A percentile compares a stretch with the other conserved stretches of the same genome.
Evolutionary conservation across 2,797 vertebrate genomes (phyloP).

Genomic region (Thamnophis elegans): DNA sequence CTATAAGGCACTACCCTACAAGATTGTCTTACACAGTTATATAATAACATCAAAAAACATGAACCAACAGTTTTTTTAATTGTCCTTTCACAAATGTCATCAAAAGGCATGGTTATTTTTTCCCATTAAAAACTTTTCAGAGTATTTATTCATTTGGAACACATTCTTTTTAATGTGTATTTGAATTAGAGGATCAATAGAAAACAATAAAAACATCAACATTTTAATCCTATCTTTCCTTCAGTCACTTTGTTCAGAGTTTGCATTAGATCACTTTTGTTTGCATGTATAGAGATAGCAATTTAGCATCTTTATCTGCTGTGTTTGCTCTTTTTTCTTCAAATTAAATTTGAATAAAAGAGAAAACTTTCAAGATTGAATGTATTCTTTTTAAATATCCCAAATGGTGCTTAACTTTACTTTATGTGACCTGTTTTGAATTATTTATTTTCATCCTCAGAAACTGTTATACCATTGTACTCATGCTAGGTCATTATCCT

Average conservation of each 20-base stretch:
- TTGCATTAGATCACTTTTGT: constrained; percentile 45
- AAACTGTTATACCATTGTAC: neutral
- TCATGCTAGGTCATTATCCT: neutral
- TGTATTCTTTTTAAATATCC: constrained; percentile 4
- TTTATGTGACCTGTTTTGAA: neutral
- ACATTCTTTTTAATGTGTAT: constrained; percentile 57
- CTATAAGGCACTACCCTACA: neutral
- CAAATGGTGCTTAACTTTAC: constrained; percentile 17
- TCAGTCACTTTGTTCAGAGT: constrained; percentile 35
- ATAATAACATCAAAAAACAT: neutral
- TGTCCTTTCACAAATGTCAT: constrained; percentile 37
- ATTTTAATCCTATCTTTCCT: constrained; percentile 54
- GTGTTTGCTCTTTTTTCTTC: constrained; percentile 14
- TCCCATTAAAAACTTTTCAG: constrained; percentile 51
- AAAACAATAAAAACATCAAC: constrained; percentile 38
- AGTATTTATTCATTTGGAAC: constrained; percentile 55
- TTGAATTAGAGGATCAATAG: constrained; percentile 57
- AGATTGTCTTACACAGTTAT: neutral
- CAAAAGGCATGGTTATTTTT: neutral
- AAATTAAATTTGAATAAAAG: constrained; percentile 33
- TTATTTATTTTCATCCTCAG: neutral
- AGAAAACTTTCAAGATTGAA: neutral
- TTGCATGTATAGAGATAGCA: constrained; percentile 33
- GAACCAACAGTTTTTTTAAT: constrained; percentile 19
- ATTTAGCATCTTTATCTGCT: constrained; percentile 29